Percentiles rank a stretch among this genome's conserved stretches.
Conservation (phyloP, 2,113 vertebrate species). For the Miniopterus natalensis region DNA sequence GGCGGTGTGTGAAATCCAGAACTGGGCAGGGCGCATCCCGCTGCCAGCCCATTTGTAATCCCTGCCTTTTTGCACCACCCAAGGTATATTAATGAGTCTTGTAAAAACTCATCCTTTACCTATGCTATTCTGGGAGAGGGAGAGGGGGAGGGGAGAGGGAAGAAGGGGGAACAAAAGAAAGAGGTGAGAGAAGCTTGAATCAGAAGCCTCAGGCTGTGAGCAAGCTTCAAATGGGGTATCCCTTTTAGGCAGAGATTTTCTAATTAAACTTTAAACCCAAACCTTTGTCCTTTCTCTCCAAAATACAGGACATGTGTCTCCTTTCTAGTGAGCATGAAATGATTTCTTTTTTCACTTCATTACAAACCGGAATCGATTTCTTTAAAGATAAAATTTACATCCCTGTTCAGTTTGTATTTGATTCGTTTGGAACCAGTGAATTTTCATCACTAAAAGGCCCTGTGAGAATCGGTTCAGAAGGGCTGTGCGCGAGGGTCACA, state of each 20-base stretch:
- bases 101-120: background rate
- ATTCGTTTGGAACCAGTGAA: conserved; percentile 20
- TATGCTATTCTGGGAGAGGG: background rate
- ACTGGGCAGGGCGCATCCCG: background rate
- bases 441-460: conserved; percentile 30
- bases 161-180: background rate
- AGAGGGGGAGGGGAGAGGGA: background rate
- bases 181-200: background rate
- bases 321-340: background rate
- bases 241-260: conserved; percentile 24
- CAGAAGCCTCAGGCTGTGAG: background rate
- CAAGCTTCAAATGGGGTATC: background rate
- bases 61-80: conserved; percentile 18
- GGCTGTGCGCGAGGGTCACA: accelerated
- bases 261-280: conserved; percentile 36
- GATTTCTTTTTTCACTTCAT: conserved; percentile 32
- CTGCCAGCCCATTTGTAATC: conserved; percentile 25
- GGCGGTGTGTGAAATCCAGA: background rate
- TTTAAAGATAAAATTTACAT: conserved; percentile 47
- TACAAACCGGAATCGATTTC: background rate
- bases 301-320: background rate
- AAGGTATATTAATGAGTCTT: background rate
- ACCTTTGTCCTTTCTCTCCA: background rate
- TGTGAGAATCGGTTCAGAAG: background rate
- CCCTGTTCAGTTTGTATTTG: background rate